These are phyloP conservation scores for Venustoraphidia nigricollis DNA, from an alignment of 2,888 invertebrate genomes.

Conservation along the genomic window DNA sequence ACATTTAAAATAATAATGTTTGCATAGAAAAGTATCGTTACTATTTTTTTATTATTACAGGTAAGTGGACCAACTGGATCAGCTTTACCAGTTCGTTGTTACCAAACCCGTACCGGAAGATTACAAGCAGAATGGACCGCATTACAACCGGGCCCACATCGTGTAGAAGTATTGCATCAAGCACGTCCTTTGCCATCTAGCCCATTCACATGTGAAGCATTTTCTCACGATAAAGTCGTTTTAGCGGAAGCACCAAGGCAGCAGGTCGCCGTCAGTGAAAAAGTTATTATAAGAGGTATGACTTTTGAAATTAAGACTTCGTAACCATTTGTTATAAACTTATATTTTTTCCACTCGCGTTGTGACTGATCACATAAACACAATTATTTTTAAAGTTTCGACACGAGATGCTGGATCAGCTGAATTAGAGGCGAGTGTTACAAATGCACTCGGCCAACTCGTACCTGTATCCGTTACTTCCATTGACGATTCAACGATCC, in stretches of 20 bases:
- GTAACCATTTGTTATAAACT: neutral
- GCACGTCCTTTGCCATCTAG: conserved; percentile 84
- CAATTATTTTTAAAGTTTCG: conserved; percentile 40
- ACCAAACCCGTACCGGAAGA: conserved; percentile 91
- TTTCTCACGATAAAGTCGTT: conserved; percentile 70
- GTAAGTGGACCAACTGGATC: conserved; percentile 26
- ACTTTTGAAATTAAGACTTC: neutral
- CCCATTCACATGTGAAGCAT: conserved; percentile 87
- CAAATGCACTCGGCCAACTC: conserved; percentile 71
- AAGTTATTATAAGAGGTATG: conserved; percentile 62
- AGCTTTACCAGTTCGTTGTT: conserved; percentile 49
- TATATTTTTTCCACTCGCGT: neutral
- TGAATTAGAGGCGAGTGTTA: conserved; percentile 73
- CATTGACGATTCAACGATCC: conserved; percentile 50
- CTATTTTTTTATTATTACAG: neutral
- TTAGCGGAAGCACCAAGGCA: conserved; percentile 61
- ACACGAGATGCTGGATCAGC: conserved; percentile 71
- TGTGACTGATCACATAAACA: neutral
- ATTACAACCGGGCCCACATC: conserved; percentile 49
- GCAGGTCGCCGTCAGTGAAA: conserved; percentile 67
- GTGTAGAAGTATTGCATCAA: conserved; percentile 74
- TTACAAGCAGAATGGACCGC: conserved; percentile 88
- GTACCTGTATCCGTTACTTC: conserved; percentile 62
- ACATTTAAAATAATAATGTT: neutral
- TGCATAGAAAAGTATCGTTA: neutral